Conservation (phyloP, 1,140 invertebrate genomes). For the Cydia fagiglandana region DNA sequence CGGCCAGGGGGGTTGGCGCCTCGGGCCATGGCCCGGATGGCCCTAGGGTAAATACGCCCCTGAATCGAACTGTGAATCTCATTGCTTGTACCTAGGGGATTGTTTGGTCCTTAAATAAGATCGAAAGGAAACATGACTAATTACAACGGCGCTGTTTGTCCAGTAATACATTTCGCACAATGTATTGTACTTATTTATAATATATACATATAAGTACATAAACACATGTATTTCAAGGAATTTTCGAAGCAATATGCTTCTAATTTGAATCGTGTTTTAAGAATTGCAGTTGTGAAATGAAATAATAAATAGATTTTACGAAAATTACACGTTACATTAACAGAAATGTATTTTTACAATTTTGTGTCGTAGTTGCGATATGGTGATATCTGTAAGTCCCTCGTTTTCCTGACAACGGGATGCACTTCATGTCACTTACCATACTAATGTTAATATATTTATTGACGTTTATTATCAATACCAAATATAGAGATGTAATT, state of each 20-base stretch:
- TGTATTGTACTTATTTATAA: not conserved
- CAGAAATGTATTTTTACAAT: slow-evolving; percentile 22
- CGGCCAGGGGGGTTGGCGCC: too few relatives aligned
- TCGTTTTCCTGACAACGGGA: not conserved
- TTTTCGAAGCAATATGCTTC: not conserved
- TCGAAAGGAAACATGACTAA: too few relatives aligned
- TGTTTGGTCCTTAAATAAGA: too few relatives aligned
- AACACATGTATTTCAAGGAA: not conserved
- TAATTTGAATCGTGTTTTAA: not conserved
- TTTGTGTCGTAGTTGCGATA: slow-evolving; percentile 7
- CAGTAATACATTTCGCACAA: not conserved
- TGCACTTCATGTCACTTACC: not conserved
- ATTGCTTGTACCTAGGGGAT: too few relatives aligned
- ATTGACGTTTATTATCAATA: not conserved
- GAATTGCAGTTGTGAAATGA: slow-evolving; percentile 8
- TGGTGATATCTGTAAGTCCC: not conserved
- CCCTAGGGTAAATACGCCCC: too few relatives aligned
- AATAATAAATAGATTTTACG: not conserved
- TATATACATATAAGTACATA: not conserved
- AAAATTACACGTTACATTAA: not conserved
- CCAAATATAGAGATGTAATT: not conserved
- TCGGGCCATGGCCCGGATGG: too few relatives aligned
- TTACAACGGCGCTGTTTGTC: too few relatives aligned
- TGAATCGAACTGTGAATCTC: too few relatives aligned
- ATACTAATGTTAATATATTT: not conserved